Evolutionary conservation across 2,888 invertebrate genomes (phyloP).

Genomic region (Lasioglossum oenotherae): DNA sequence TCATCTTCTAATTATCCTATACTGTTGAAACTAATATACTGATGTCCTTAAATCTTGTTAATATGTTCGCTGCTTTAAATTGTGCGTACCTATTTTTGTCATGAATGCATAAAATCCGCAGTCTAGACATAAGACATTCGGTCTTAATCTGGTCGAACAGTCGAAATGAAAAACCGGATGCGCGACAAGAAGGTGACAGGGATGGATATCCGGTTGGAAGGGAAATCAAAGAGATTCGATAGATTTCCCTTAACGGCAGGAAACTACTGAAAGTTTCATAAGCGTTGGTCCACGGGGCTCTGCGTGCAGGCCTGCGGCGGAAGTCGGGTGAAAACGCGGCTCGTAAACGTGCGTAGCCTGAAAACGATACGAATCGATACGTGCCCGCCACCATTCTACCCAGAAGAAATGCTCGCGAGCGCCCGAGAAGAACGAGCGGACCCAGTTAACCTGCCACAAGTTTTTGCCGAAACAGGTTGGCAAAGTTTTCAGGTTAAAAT

Average conservation of each 20-base stretch:
- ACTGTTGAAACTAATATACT: no score
- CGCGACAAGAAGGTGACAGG: background rate
- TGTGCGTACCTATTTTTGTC: no score
- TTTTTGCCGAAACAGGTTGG: conserved; percentile 48
- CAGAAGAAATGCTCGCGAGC: conserved; percentile 40
- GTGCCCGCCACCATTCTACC: conserved; percentile 21
- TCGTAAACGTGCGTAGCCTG: conserved; percentile 70
- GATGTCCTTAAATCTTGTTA: no score
- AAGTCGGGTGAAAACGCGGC: conserved; percentile 73
- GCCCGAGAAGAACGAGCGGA: conserved; percentile 14
- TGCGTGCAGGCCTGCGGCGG: conserved; percentile 60
- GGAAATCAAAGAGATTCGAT: conserved; percentile 39
- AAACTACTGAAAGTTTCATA: conserved; percentile 64
- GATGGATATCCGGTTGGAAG: background rate
- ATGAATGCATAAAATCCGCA: no score
- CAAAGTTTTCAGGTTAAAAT: conserved; percentile 60
- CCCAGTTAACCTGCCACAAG: conserved; percentile 18
- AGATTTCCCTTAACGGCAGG: conserved; percentile 53
- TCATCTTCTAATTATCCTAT: no score
- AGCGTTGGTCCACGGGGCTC: conserved; percentile 39
- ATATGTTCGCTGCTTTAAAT: no score
- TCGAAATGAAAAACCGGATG: background rate
- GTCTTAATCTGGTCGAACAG: no score
- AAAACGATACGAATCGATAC: conserved; percentile 64
- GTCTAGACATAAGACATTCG: no score